Conservation (phyloP, 2,113 vertebrate species). For the Vanacampus margaritifer region DNA sequence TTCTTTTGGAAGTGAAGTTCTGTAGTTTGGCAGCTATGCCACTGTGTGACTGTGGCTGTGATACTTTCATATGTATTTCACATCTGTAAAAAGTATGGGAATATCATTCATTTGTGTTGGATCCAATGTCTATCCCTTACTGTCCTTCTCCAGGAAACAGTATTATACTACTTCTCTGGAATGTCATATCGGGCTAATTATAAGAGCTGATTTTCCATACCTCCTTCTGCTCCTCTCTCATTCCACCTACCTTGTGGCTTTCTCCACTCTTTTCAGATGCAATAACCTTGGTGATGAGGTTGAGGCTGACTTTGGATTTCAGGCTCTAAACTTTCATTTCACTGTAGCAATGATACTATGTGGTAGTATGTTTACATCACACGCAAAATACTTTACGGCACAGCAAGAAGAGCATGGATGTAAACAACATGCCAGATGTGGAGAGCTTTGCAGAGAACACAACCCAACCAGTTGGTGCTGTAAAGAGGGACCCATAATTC, state of each 20-base stretch:
- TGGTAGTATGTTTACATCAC: neutral
- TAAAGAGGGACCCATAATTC: too few species aligned
- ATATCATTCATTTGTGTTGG: neutral
- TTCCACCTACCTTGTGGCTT: slow-evolving; percentile 42
- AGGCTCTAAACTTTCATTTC: too few species aligned
- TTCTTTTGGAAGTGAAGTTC: too few species aligned
- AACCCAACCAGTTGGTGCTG: too few species aligned
- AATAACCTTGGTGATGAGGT: too few species aligned
- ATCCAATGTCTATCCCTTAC: neutral
- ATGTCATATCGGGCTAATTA: slow-evolving; percentile 75
- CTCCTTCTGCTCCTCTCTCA: slow-evolving; percentile 50
- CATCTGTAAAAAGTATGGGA: slow-evolving; percentile 4
- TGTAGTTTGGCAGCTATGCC: neutral
- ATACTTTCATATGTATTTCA: neutral
- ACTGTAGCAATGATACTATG: neutral
- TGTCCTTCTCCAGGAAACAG: slow-evolving; percentile 54
- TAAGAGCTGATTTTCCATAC: slow-evolving; percentile 69
- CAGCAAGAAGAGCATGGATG: too few species aligned
- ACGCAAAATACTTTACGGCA: too few species aligned
- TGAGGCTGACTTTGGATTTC: too few species aligned
- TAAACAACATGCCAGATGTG: too few species aligned
- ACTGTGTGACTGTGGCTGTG: neutral
- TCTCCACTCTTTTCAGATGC: neutral
- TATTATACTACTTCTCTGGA: slow-evolving; percentile 74
- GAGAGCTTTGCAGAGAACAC: too few species aligned